Evolutionary conservation across 1,140 invertebrate genomes (phyloP).

Genomic region (Drosophila serrata): DNA sequence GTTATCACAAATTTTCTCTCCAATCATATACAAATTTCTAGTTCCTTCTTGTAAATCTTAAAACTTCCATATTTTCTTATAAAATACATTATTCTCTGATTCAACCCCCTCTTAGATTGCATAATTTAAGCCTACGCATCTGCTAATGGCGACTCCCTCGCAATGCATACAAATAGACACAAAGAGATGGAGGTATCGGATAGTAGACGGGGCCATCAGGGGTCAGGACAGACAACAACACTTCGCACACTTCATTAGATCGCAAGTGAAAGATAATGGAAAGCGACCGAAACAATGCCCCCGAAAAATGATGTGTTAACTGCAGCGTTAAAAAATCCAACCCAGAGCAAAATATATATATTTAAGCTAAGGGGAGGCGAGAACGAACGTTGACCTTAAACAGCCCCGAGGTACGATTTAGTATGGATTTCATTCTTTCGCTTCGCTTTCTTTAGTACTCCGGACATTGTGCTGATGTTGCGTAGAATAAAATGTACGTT

Average conservation of each 20-base stretch:
- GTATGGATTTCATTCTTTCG: conserved; percentile 14
- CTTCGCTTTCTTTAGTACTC: neutral
- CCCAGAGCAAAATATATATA: conserved; percentile 32
- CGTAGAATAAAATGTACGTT: conserved; percentile 61
- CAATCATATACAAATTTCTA: too few species aligned
- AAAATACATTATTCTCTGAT: too few species aligned
- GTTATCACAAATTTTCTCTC: too few species aligned
- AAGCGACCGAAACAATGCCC: conserved; percentile 53
- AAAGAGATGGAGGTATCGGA: neutral
- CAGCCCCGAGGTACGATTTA: conserved; percentile 8
- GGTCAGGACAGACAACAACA: conserved; percentile 44
- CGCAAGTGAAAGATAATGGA: conserved; percentile 78
- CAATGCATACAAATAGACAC: conserved; percentile 27
- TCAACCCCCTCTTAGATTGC: neutral
- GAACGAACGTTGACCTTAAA: conserved; percentile 30
- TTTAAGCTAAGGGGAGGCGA: conserved; percentile 7
- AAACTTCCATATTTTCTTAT: neutral
- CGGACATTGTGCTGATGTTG: conserved; percentile 72
- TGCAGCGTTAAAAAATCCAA: conserved; percentile 68
- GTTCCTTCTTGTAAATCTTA: too few species aligned
- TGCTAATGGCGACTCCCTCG: conserved; percentile 12
- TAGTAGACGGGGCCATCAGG: neutral
- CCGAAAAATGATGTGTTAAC: conserved; percentile 79
- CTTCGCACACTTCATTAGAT: conserved; percentile 81
- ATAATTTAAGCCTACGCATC: conserved; percentile 6